A percentile compares a stretch with the other conserved stretches of the same genome.
Evolutionary conservation across 37 sponge, comb jelly and placozoan genomes (phyloP).

Genomic region (Petrosia ficiformis): DNA sequence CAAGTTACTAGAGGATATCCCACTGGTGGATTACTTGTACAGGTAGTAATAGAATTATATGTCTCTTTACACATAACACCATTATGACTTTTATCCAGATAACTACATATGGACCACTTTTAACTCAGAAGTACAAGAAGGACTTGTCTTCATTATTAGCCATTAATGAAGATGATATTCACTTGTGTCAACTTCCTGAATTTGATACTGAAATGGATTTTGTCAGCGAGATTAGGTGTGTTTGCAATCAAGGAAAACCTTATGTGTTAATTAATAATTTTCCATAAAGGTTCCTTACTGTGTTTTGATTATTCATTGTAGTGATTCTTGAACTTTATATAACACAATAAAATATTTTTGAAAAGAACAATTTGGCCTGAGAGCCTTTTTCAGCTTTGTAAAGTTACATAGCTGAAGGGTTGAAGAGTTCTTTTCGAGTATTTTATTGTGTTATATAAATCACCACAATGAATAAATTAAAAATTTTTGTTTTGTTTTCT

Average conservation of each 20-base stretch:
- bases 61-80: background rate
- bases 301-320: too few relatives aligned
- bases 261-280: too few relatives aligned
- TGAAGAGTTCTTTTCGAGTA: too few relatives aligned
- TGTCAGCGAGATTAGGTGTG: slow-evolving; percentile 61
- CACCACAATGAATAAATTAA: too few relatives aligned
- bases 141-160: background rate
- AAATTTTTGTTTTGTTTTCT: background rate
- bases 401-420: too few relatives aligned
- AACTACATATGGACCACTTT: slow-evolving; percentile 76
- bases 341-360: too few relatives aligned
- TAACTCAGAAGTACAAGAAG: slow-evolving; percentile 33
- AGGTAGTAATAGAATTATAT: background rate
- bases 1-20: background rate
- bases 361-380: too few relatives aligned
- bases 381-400: too few relatives aligned
- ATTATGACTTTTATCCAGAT: slow-evolving; percentile 47
- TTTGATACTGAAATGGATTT: slow-evolving; percentile 85
- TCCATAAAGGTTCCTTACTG: too few relatives aligned
- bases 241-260: background rate
- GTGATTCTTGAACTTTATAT: too few relatives aligned
- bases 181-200: slow-evolving; percentile 48
- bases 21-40: background rate
- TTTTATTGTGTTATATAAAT: too few relatives aligned
- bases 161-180: background rate